phyloP scores from a whole-genome alignment of 2,797 vertebrate species.

The Clamator glandarius region DNA sequence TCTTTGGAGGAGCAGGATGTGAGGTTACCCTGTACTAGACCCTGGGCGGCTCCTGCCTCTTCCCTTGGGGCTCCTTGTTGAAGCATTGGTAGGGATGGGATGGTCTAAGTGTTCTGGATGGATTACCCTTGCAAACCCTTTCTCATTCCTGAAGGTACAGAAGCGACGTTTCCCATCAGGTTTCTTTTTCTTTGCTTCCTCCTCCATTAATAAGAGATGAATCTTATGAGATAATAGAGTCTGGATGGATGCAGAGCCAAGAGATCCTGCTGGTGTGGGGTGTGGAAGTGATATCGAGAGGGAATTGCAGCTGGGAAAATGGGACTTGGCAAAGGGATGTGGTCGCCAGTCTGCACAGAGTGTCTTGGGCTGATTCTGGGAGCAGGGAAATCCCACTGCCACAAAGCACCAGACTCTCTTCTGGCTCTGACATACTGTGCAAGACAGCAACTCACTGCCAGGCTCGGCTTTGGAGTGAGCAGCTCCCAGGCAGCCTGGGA shows the following conservation, averaged over 20 bases:
- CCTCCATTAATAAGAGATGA: constrained; percentile 63
- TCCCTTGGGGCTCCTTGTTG: neutral
- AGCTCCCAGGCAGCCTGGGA: neutral
- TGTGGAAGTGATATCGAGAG: neutral
- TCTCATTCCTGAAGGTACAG: neutral
- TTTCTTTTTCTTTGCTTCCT: constrained; percentile 26
- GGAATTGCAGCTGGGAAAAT: neutral
- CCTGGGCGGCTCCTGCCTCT: neutral
- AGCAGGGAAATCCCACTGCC: constrained; percentile 12
- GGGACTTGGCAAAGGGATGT: neutral
- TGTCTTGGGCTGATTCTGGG: neutral
- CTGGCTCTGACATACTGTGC: neutral
- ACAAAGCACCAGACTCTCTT: neutral
- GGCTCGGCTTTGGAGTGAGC: neutral
- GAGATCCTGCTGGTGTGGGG: neutral
- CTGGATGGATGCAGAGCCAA: neutral
- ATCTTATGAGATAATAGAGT: constrained; percentile 37
- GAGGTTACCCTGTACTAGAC: neutral
- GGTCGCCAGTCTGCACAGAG: neutral
- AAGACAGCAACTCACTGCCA: neutral
- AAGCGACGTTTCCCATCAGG: constrained; percentile 48
- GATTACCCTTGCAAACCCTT: neutral
- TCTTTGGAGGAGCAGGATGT: neutral
- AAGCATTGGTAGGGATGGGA: neutral
- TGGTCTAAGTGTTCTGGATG: neutral